A percentile compares a stretch with the other conserved stretches of the same genome.
Conservation (phyloP, 2,888 invertebrate species). For the Drepana falcataria region DNA sequence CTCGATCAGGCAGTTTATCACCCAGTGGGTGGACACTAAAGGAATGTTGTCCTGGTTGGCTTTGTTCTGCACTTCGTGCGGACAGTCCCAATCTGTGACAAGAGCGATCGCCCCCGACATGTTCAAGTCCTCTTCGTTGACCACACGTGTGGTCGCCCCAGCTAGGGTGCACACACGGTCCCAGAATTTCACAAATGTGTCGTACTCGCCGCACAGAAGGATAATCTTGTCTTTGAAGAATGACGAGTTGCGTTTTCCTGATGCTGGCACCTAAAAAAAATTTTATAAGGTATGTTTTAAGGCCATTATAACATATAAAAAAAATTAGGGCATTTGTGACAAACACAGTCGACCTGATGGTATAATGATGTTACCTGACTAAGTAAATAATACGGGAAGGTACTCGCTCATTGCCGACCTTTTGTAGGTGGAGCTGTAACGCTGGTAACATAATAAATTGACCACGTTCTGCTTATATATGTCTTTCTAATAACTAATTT, state of each 20-base stretch:
- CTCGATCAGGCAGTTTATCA: constrained; percentile 83
- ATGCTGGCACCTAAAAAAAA: constrained; percentile 42
- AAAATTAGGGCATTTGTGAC: too few species aligned
- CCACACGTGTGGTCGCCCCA: constrained; percentile 70
- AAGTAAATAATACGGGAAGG: too few species aligned
- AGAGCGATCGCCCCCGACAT: constrained; percentile 69
- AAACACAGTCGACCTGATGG: too few species aligned
- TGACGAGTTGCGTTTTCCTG: constrained; percentile 50
- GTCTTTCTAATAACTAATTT: too few species aligned
- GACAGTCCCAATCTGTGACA: constrained; percentile 81
- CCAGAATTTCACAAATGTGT: constrained; percentile 80
- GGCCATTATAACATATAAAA: too few species aligned
- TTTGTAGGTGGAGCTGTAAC: too few species aligned
- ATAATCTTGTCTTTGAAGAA: constrained; percentile 73
- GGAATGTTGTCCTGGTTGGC: constrained; percentile 80
- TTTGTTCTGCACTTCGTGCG: constrained; percentile 72
- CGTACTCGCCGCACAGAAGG: constrained; percentile 70
- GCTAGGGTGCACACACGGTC: constrained; percentile 78
- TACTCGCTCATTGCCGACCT: too few species aligned
- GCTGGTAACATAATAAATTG: too few species aligned
- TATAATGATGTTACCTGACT: too few species aligned
- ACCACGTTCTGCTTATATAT: too few species aligned
- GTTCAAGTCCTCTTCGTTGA: constrained; percentile 69
- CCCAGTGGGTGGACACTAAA: constrained; percentile 83
- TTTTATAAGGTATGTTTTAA: not conserved